Evolutionary conservation across 35 echinoderm and acorn worm species (phyloP).

Genomic region (Ophioderma brevispina): DNA sequence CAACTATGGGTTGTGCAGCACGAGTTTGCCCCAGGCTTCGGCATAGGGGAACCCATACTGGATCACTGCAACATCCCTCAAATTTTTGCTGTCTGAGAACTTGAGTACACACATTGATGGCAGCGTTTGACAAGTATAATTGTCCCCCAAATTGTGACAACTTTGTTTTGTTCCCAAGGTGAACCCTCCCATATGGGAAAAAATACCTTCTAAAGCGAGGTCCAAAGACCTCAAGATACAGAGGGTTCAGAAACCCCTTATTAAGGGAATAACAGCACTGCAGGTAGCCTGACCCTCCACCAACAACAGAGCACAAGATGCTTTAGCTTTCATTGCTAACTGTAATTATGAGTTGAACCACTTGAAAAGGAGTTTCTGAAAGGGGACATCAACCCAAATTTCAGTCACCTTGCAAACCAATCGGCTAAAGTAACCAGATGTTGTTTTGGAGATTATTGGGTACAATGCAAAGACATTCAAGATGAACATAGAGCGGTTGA

Average conservation of each 20-base stretch:
- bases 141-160: slow-evolving; percentile 21
- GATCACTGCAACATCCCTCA: no score
- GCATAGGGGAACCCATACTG: no score
- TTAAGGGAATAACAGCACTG: slow-evolving; percentile 48
- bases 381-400: slow-evolving; percentile 33
- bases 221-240: slow-evolving; percentile 44
- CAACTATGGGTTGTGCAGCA: no score
- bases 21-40: no score
- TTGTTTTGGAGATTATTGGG: slow-evolving; percentile 54
- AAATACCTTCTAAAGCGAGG: slow-evolving; percentile 20
- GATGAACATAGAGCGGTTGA: slow-evolving; percentile 53
- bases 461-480: slow-evolving; percentile 52
- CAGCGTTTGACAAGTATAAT: no score
- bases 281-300: no score
- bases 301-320: no score
- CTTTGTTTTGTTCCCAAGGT: slow-evolving; percentile 50
- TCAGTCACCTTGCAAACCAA: slow-evolving; percentile 35
- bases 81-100: no score
- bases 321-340: no score
- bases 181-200: slow-evolving; percentile 55
- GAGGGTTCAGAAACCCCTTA: slow-evolving; percentile 45
- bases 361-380: slow-evolving; percentile 43
- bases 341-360: slow-evolving; percentile 49
- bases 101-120: no score
- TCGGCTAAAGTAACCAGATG: slow-evolving; percentile 22